Evolutionary conservation across 2,113 vertebrate species (phyloP).

Genomic region (Crotalus helleri): DNA sequence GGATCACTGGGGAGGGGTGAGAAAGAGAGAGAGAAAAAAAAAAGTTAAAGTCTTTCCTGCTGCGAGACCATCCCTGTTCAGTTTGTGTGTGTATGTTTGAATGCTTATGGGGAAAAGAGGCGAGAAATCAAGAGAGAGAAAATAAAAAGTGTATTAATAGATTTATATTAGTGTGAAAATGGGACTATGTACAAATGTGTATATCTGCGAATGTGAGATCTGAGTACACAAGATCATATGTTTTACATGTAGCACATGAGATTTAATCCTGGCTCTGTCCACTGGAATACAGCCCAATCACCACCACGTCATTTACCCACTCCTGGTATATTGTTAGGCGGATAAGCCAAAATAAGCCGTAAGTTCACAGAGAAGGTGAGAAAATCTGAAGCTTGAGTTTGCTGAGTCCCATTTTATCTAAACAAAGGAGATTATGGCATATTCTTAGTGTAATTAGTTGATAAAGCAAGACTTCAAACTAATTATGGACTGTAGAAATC

Average conservation of each 20-base stretch:
- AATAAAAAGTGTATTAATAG: background rate
- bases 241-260: background rate
- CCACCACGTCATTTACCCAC: background rate
- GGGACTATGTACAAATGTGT: background rate
- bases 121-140: background rate
- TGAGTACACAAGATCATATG: background rate
- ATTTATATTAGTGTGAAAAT: background rate
- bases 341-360: background rate
- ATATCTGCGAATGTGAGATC: background rate
- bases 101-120: background rate
- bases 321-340: background rate
- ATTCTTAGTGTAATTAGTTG: background rate
- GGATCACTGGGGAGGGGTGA: background rate
- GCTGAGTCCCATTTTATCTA: background rate
- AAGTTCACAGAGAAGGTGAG: background rate
- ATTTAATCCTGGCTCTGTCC: background rate
- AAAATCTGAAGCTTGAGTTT: background rate
- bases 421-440: background rate
- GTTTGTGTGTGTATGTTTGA: background rate
- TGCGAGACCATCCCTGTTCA: background rate
- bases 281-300: background rate
- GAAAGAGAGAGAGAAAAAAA: background rate
- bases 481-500: background rate
- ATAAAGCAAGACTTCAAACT: background rate
- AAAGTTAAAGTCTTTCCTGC: background rate